A percentile compares a stretch with the other conserved stretches of the same genome.
phyloP scores from a whole-genome alignment of 2,888 invertebrate genomes.

The Machimus atricapillus region DNA sequence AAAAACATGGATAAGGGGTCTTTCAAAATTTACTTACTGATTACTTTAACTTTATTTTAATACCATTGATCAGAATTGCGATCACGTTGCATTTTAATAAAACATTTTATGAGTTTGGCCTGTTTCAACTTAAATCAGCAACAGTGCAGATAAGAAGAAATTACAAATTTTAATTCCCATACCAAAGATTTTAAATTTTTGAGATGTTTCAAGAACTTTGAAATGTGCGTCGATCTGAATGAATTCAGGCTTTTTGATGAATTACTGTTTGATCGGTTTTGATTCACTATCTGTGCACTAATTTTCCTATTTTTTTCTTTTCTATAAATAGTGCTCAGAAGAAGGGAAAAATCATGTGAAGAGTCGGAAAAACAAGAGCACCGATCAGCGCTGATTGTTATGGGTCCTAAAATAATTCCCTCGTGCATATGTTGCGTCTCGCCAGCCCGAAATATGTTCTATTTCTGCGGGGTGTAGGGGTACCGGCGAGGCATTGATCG shows the following conservation, averaged over 20 bases:
- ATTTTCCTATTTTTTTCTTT: not conserved
- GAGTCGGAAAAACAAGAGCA: not conserved
- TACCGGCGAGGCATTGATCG: not conserved
- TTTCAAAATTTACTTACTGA: not conserved
- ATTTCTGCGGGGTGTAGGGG: not conserved
- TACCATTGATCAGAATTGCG: not conserved
- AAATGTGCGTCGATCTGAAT: not conserved
- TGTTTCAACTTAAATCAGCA: not conserved
- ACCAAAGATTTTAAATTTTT: not conserved
- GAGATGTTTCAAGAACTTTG: not conserved
- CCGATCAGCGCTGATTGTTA: not conserved
- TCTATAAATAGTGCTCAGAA: not conserved
- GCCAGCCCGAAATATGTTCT: not conserved
- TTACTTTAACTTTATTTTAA: not conserved
- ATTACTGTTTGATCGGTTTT: not conserved
- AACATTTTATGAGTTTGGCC: not conserved
- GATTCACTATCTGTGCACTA: not conserved
- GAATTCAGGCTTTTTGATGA: not conserved
- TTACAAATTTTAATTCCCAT: not conserved
- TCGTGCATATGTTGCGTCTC: not conserved
- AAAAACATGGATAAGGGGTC: not conserved
- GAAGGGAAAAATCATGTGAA: not conserved
- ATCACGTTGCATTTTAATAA: not conserved
- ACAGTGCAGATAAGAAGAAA: not conserved
- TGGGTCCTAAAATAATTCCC: conserved; percentile 5